Base-by-base conservation (phyloP, 1,140 invertebrate species). In the Lasioglossum baleicum region DNA sequence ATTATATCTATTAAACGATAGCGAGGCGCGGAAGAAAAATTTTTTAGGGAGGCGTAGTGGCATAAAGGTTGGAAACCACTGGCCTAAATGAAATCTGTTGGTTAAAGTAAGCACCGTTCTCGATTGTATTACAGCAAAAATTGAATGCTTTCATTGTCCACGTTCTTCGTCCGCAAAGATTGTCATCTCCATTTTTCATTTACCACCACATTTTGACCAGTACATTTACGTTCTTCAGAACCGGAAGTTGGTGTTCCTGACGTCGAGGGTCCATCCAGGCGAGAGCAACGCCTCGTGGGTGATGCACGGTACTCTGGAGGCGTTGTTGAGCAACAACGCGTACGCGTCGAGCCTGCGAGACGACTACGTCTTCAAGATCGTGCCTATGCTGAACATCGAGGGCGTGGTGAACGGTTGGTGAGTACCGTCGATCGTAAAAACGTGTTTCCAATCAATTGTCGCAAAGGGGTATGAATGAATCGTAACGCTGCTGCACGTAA, bases 271-370 rank as follows among this genome's bases (percentile, higher is more conserved):
- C 8, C 97, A 98, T 93, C 97, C 97, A 10, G 97, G 97, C 1
- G 97, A 98, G 91, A 96, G 96, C 88, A 98, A 98, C 92, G 94
- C 97, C 15, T 98, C 97, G 0, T 98, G 97, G 97, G 95, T 98
- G 61, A 97, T 98, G 96, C 96, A 97, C 88, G 97, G 97, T 17
- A 95, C 96, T 0, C 91, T 98, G 71, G 93, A 96, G 31, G 95
- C 94, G 80, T 92, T 98, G 6, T 89, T 97, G 13, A 94, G 94
- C 58, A 93, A 94, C 82, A 93, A 94, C 1, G 79, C 92, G 4
- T 92, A 94, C 13, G 95, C 95, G 2, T 91, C 92, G 26, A 93
- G 94, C 64, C 93, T 98, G 0, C 93, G 97, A 22, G 94, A 95
- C 75, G 94, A 95, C 82, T 98, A 95, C 93, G 94, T 98, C 35